A percentile compares a stretch with the other conserved stretches of the same genome.
phyloP scores from a whole-genome alignment of 2,888 invertebrate genomes.

The Vandiemenella viatica region DNA sequence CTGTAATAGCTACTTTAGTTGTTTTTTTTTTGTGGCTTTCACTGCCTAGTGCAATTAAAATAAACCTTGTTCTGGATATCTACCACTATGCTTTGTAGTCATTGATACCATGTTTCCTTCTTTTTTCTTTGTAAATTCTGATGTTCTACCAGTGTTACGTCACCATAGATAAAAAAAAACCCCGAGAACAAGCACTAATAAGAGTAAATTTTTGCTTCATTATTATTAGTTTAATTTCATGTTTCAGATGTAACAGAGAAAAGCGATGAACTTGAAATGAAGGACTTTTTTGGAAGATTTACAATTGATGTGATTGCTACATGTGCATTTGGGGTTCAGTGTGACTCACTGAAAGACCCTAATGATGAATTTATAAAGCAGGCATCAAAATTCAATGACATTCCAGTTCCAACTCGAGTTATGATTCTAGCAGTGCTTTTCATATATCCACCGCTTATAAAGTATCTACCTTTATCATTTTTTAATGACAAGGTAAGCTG shows the following conservation, averaged over 20 bases:
- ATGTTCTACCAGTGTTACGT: too few relatives aligned
- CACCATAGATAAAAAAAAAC: too few relatives aligned
- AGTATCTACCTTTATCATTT: slow-evolving; percentile 18
- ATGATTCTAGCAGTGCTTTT: slow-evolving; percentile 18
- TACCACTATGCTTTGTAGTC: too few relatives aligned
- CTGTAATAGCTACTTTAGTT: too few relatives aligned
- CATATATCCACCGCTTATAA: slow-evolving; percentile 16
- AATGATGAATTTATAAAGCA: slow-evolving; percentile 34
- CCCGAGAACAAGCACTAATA: too few relatives aligned
- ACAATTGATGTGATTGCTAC: slow-evolving; percentile 41
- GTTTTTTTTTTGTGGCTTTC: too few relatives aligned
- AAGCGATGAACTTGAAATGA: slow-evolving; percentile 34
- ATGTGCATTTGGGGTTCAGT: slow-evolving; percentile 40
- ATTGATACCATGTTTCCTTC: too few relatives aligned
- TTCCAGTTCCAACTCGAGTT: slow-evolving; percentile 15
- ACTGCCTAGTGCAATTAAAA: too few relatives aligned
- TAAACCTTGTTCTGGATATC: too few relatives aligned
- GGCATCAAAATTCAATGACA: slow-evolving; percentile 18
- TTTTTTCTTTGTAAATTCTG: too few relatives aligned
- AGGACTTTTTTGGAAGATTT: slow-evolving; percentile 37
- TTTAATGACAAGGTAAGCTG: slow-evolving; percentile 18
- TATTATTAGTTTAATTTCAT: not conserved
- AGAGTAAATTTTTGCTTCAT: too few relatives aligned
- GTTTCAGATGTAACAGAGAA: not conserved
- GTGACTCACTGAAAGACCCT: slow-evolving; percentile 33